Evolutionary conservation across 2,113 vertebrate species (phyloP).

Genomic region (Leptodactylus fuscus): DNA sequence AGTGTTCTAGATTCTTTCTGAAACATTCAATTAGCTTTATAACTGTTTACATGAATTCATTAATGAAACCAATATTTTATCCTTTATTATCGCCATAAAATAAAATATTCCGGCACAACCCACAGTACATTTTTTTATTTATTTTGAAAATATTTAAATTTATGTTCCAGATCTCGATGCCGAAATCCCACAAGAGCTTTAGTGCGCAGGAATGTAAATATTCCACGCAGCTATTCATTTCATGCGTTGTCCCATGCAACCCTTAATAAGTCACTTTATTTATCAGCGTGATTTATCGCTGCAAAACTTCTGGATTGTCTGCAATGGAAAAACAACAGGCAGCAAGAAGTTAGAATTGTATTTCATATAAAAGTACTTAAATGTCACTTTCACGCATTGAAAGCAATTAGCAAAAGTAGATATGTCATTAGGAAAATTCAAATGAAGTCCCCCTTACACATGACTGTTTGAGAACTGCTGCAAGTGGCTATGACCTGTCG

Average conservation of each 20-base stretch:
- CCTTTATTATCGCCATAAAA: constrained; percentile 37
- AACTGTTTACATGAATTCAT: constrained; percentile 52
- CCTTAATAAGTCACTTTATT: constrained; percentile 24
- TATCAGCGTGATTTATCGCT: neutral
- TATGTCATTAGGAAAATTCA: too few species aligned
- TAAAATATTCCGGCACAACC: constrained; percentile 29
- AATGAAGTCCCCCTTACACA: too few species aligned
- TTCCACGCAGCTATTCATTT: constrained; percentile 29
- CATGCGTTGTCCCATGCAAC: neutral
- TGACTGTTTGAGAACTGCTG: too few species aligned
- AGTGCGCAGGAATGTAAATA: neutral
- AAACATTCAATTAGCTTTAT: constrained; percentile 46
- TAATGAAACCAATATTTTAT: constrained; percentile 52
- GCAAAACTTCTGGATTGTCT: neutral
- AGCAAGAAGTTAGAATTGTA: too few species aligned
- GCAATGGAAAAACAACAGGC: neutral
- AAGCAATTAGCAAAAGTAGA: too few species aligned
- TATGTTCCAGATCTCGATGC: constrained; percentile 28
- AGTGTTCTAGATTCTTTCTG: constrained; percentile 34
- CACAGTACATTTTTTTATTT: neutral
- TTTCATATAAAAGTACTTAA: too few species aligned
- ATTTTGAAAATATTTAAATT: constrained; percentile 28
- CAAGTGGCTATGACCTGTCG: too few species aligned
- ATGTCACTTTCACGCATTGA: too few species aligned
- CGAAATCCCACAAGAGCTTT: constrained; percentile 21